A percentile compares a stretch with the other conserved stretches of the same genome.
Evolutionary conservation across 2,797 vertebrate species (phyloP).

Genomic region (Trematomus bernacchii): DNA sequence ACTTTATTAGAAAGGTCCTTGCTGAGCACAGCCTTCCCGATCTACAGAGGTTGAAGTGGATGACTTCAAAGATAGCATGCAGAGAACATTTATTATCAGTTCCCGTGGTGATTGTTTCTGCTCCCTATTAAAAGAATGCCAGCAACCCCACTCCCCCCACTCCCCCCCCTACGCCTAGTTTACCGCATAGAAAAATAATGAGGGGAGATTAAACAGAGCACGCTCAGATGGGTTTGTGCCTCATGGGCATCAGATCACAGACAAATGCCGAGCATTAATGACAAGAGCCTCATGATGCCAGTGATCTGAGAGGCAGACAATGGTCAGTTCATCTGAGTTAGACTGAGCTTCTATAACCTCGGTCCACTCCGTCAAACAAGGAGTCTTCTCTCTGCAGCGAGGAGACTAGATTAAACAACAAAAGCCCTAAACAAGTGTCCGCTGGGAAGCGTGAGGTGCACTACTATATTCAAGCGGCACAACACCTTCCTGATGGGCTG

Average conservation of each 20-base stretch:
- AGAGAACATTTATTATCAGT: conserved; percentile 67
- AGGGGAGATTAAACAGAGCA: conserved; percentile 50
- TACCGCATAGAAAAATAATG: conserved; percentile 57
- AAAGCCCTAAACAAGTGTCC: conserved; percentile 32
- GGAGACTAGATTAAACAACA: conserved; percentile 26
- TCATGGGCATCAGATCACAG: conserved; percentile 52
- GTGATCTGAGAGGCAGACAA: conserved; percentile 22
- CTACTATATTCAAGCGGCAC: conserved; percentile 37
- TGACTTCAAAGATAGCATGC: conserved; percentile 38
- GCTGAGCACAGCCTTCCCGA: conserved; percentile 43
- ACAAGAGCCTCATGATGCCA: conserved; percentile 33
- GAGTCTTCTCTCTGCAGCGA: conserved; percentile 1
- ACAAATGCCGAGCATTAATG: conserved; percentile 32
- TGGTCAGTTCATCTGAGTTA: conserved; percentile 30
- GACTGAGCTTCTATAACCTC: background rate
- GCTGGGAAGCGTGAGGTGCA: conserved; percentile 22
- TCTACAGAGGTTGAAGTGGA: conserved; percentile 40
- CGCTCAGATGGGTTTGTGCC: conserved; percentile 24
- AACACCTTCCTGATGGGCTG: conserved; percentile 43
- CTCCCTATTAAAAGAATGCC: conserved; percentile 56
- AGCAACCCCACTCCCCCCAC: conserved; percentile 20
- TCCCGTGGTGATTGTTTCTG: conserved; percentile 47
- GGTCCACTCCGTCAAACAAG: conserved; percentile 16
- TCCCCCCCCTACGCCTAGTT: conserved; percentile 13
- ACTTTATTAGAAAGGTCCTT: conserved; percentile 48